These are phyloP conservation scores for Hypsibius dujardini DNA, from an alignment of 1,140 invertebrate species.

Conservation along the genomic window DNA sequence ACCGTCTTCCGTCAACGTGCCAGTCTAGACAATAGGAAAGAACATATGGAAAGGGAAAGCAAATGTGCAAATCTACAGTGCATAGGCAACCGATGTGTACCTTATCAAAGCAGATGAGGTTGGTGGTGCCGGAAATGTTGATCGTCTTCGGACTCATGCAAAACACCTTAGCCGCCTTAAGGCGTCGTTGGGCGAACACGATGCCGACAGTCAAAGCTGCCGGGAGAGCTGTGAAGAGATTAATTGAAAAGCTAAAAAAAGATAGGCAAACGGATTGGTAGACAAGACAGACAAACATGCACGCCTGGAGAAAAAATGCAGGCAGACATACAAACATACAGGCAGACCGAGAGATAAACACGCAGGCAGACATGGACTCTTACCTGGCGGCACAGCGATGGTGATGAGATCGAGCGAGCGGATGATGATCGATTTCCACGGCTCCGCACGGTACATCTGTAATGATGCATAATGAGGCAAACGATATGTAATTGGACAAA, in stretches of 20 bases:
- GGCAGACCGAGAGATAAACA: too few species aligned
- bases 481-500: background rate
- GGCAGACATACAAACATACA: constrained; percentile 22
- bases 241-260: background rate
- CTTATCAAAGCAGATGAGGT: constrained; percentile 90
- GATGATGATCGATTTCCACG: constrained; percentile 31
- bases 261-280: background rate
- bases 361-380: background rate
- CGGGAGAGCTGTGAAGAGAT: constrained; percentile 44
- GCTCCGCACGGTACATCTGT: constrained; percentile 29
- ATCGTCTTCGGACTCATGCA: constrained; percentile 76
- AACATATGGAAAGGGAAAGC: constrained; percentile 20
- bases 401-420: constrained; percentile 72
- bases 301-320: constrained; percentile 20
- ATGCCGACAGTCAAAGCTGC: constrained; percentile 69
- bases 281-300: constrained; percentile 8
- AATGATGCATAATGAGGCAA: background rate
- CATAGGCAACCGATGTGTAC: constrained; percentile 33
- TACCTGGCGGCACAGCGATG: constrained; percentile 68
- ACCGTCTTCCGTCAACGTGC: constrained; percentile 81
- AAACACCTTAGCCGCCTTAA: constrained; percentile 60
- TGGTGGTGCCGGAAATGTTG: constrained; percentile 74
- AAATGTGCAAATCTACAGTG: too few species aligned
- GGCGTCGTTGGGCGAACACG: constrained; percentile 55
- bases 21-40: constrained; percentile 44